A percentile compares a stretch with the other conserved stretches of the same genome.
These are phyloP conservation scores for Limosa lapponica DNA, from an alignment of 2,797 vertebrate species.

Conservation along the genomic window DNA sequence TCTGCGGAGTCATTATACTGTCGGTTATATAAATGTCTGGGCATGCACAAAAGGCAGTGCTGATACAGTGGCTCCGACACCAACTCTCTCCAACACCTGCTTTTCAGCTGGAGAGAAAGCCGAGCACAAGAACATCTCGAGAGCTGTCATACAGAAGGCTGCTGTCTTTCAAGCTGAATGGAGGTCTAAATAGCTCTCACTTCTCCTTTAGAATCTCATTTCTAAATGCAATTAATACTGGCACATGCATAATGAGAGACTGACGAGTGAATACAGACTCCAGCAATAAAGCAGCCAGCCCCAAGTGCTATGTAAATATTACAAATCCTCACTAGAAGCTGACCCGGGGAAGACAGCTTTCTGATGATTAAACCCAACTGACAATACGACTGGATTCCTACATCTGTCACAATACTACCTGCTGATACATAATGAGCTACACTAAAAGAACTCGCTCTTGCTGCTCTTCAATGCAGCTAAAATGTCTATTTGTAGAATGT, in stretches of 20 bases:
- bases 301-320: conserved; percentile 69
- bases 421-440: conserved; percentile 51
- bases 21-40: conserved; percentile 70
- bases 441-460: conserved; percentile 33
- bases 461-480: conserved; percentile 56
- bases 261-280: conserved; percentile 65
- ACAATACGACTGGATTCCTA: conserved; percentile 47
- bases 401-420: conserved; percentile 66
- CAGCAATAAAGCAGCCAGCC: conserved; percentile 51
- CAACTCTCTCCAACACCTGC: conserved; percentile 67
- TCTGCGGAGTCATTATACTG: conserved; percentile 65
- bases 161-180: conserved; percentile 71
- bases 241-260: conserved; percentile 66
- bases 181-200: conserved; percentile 69
- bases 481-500: conserved; percentile 61
- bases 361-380: conserved; percentile 59
- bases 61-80: conserved; percentile 56
- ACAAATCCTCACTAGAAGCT: conserved; percentile 52
- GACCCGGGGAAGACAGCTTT: conserved; percentile 57
- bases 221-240: conserved; percentile 72
- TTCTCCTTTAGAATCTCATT: conserved; percentile 68
- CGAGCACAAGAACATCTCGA: conserved; percentile 64
- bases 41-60: conserved; percentile 71
- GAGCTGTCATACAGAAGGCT: conserved; percentile 67
- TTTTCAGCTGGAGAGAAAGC: conserved; percentile 70